Evolutionary conservation across 2,888 invertebrate genomes (phyloP).

Genomic region (Ectemnius cavifrons): DNA sequence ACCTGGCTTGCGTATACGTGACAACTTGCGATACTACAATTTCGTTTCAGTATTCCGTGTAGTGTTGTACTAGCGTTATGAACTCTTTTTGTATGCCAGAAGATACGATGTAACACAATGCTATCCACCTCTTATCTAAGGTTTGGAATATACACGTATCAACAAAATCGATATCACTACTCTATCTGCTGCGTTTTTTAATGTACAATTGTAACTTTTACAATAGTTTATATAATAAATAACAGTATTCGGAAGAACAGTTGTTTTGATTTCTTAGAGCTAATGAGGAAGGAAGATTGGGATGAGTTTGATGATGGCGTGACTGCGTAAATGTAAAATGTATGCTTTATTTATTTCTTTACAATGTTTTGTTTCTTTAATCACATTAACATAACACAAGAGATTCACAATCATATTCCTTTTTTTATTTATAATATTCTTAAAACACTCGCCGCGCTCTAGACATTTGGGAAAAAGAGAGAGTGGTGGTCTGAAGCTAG

Average conservation of each 20-base stretch:
- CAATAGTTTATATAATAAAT: constrained; percentile 73
- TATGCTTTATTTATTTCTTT: constrained; percentile 80
- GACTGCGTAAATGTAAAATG: constrained; percentile 74
- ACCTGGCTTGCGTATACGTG: constrained; percentile 39
- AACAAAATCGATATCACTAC: constrained; percentile 42
- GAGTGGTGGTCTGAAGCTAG: constrained; percentile 72
- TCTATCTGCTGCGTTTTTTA: constrained; percentile 61
- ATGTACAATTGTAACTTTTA: constrained; percentile 71
- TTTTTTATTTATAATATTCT: constrained; percentile 82
- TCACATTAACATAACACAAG: constrained; percentile 83
- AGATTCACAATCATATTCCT: constrained; percentile 84
- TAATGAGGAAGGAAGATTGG: neutral
- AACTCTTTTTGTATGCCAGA: constrained; percentile 46
- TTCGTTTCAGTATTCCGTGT: constrained; percentile 45
- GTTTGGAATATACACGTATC: constrained; percentile 50
- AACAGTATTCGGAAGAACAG: constrained; percentile 51
- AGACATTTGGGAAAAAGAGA: constrained; percentile 72
- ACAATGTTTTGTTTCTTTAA: constrained; percentile 81
- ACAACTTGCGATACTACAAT: constrained; percentile 29
- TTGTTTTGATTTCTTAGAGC: neutral
- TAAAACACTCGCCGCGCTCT: constrained; percentile 77
- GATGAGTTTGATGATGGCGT: neutral
- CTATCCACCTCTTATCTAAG: constrained; percentile 29
- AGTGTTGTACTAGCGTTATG: constrained; percentile 30
- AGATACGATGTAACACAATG: constrained; percentile 37